phyloP scores from a whole-genome alignment of 1,140 invertebrate genomes.

The Tachypleus tridentatus region DNA sequence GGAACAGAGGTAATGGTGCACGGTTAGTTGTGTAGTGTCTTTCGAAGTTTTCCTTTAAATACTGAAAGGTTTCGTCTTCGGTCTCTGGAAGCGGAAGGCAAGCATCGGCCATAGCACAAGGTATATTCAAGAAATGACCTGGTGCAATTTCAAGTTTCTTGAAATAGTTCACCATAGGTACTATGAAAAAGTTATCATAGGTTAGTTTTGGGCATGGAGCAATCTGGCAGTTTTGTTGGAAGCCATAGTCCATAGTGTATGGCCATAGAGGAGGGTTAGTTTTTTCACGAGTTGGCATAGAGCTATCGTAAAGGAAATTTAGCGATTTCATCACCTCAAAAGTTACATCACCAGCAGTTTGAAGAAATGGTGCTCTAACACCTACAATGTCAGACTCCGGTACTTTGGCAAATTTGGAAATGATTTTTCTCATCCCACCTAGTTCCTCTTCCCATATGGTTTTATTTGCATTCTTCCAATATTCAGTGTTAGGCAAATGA shows the following conservation, averaged over 20 bases:
- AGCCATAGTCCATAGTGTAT: slow-evolving; percentile 32
- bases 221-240: slow-evolving; percentile 52
- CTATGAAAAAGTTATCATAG: slow-evolving; percentile 24
- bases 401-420: slow-evolving; percentile 26
- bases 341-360: slow-evolving; percentile 44
- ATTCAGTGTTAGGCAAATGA: slow-evolving; percentile 43
- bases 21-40: slow-evolving; percentile 33
- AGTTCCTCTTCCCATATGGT: slow-evolving; percentile 29
- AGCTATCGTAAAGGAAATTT: slow-evolving; percentile 22
- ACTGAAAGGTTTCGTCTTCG: slow-evolving; percentile 31
- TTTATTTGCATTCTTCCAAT: slow-evolving; percentile 61
- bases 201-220: slow-evolving; percentile 23
- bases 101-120: slow-evolving; percentile 33
- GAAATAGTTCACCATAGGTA: slow-evolving; percentile 22
- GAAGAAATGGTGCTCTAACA: slow-evolving; percentile 48
- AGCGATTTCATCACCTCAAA: slow-evolving; percentile 27
- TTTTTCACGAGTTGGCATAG: slow-evolving; percentile 18
- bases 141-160: neutral
- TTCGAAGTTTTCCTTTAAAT: slow-evolving; percentile 33
- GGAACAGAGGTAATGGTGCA: slow-evolving; percentile 32
- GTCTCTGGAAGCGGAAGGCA: slow-evolving; percentile 28
- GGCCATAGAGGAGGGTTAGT: slow-evolving; percentile 21
- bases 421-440: slow-evolving; percentile 26
- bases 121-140: neutral
- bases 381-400: slow-evolving; percentile 41